Evolutionary conservation across 2,888 invertebrate species (phyloP).

Genomic region (Campoplex nolae): DNA sequence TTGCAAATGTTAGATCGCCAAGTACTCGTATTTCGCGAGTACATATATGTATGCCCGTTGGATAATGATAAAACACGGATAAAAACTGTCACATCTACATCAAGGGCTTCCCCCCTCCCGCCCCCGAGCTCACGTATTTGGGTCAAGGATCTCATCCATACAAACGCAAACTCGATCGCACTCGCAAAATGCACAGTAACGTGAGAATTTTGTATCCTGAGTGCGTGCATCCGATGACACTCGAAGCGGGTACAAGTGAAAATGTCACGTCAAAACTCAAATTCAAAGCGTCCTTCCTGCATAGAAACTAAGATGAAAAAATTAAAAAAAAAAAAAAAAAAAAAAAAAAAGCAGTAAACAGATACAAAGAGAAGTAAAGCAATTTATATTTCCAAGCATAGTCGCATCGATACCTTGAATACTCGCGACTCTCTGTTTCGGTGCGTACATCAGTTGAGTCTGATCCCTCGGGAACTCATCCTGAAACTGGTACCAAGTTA

Average conservation of each 20-base stretch:
- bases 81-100: neutral
- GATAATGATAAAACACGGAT: neutral
- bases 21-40: neutral
- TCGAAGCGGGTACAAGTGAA: slow-evolving; percentile 1
- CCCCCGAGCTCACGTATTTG: slow-evolving; percentile 35
- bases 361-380: neutral
- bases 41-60: neutral
- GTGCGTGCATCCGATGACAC: slow-evolving; percentile 49
- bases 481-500: neutral
- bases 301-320: neutral
- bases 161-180: neutral
- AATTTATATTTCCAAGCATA: slow-evolving; percentile 11
- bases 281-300: slow-evolving; percentile 5
- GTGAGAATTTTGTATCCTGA: slow-evolving; percentile 50
- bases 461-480: neutral
- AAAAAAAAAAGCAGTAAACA: too few relatives aligned
- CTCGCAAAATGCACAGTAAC: slow-evolving; percentile 26
- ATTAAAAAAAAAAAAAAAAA: neutral
- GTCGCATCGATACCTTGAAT: slow-evolving; percentile 38
- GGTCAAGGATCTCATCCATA: slow-evolving; percentile 46
- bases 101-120: neutral
- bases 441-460: neutral
- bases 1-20: slow-evolving; percentile 2
- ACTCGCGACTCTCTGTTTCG: slow-evolving; percentile 14
- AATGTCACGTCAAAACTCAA: slow-evolving; percentile 25